Evolutionary conservation across 2,888 invertebrate genomes (phyloP), one percentile per base, ranked within the genome.

Genomic region (Clunio marinus): DNA sequence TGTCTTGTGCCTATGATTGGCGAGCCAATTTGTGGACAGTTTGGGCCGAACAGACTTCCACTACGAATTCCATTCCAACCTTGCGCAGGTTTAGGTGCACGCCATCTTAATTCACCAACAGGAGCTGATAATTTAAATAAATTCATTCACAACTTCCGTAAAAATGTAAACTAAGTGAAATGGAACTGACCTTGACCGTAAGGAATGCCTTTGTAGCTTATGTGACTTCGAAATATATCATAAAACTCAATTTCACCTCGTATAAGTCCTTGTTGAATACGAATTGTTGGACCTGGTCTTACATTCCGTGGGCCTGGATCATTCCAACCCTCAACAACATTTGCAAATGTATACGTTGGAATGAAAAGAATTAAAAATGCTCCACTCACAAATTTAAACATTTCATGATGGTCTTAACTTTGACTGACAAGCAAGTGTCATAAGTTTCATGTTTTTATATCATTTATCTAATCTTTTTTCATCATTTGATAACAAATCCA

Each of bases 1-100:
- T 37, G 60, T 20, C 58, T 1, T 1, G 58, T 58, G 4, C 58
- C 58, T 10, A 58, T 58, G 1, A 58, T 3, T 7, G 58, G 28
- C 7, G 58, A 3, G n/a, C 69, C 69, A 17, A 60, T 17, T 60
- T 60, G 60, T 2, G 60, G 60, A 22, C 60, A 60, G 17, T 37
- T 60, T 5, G 60, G 27, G 7, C 60, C 60, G 15, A 37, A 37
- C 7, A 37, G n/a, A 37, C 35, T 20, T 20, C 20, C 60, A 37
- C 17, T n/a, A 7, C n/a, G 2, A 35, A 60, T 24, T 20, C 60
- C 60, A 7, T 2, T 8, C 60, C 60, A 60, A 20, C 35, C 17
- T 20, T 13, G 8, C 5, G 60, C 60, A 10, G 60, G 35, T 10
- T 13, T 5, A 3, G 60, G 60, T 1, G 60, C 35, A 17, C 25